These are phyloP conservation scores for Copidosoma floridanum DNA, from an alignment of 1,140 invertebrate species.

Conservation along the genomic window DNA sequence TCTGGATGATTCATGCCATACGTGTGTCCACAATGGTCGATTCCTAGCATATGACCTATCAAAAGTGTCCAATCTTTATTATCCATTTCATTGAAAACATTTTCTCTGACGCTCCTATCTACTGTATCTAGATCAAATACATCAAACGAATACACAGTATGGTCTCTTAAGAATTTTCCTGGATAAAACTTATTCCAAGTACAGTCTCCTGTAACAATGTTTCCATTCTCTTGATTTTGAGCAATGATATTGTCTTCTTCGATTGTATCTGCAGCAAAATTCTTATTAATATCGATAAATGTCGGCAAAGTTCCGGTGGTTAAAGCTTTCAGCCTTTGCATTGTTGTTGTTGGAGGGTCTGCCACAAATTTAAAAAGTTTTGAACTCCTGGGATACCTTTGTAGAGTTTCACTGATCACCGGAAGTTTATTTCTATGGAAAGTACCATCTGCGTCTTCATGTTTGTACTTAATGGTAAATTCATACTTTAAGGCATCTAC, in stretches of 20 bases:
- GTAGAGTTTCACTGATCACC: conserved; percentile 66
- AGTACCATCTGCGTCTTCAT: conserved; percentile 54
- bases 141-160: conserved; percentile 93
- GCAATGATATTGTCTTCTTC: conserved; percentile 92
- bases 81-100: conserved; percentile 67
- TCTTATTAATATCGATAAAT: conserved; percentile 91
- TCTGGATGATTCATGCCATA: conserved; percentile 90
- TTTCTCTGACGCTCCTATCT: conserved; percentile 72
- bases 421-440: conserved; percentile 81
- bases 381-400: conserved; percentile 62
- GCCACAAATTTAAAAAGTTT: conserved; percentile 82
- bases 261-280: conserved; percentile 90
- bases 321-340: conserved; percentile 90
- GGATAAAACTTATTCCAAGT: conserved; percentile 87
- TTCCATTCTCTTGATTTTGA: conserved; percentile 65
- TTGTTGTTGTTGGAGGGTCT: conserved; percentile 95
- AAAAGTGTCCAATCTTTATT: conserved; percentile 83
- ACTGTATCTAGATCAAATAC: conserved; percentile 96
- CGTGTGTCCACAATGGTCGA: conserved; percentile 96
- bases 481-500: conserved; percentile 94
- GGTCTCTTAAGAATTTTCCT: conserved; percentile 74
- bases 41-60: conserved; percentile 90
- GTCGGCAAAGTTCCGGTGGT: conserved; percentile 95
- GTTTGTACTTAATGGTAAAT: conserved; percentile 70
- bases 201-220: conserved; percentile 92